Percentiles rank a stretch among this genome's conserved stretches.
Evolutionary conservation across 2,888 invertebrate genomes (phyloP).

Genomic region (Tryphoninae sp.): DNA sequence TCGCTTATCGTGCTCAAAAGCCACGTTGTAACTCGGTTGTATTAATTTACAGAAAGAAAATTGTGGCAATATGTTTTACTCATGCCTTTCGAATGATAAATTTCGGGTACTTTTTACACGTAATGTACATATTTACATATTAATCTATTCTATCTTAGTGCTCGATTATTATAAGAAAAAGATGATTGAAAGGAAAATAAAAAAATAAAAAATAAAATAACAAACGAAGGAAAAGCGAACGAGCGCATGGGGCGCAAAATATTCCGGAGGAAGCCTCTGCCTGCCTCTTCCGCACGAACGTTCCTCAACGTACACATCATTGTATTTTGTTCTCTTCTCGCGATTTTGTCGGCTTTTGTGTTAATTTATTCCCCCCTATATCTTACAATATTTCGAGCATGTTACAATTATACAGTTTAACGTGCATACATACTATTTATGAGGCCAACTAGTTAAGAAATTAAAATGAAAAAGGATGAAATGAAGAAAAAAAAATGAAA

Average conservation of each 20-base stretch:
- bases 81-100: no score
- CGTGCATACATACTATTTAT: constrained; percentile 68
- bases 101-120: no score
- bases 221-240: background rate
- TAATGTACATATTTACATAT: no score
- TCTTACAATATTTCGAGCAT: constrained; percentile 61
- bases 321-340: constrained; percentile 46
- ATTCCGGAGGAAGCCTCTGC: constrained; percentile 43
- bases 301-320: constrained; percentile 27
- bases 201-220: constrained; percentile 7
- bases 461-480: constrained; percentile 47
- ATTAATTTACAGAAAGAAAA: no score
- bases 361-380: constrained; percentile 63
- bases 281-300: constrained; percentile 38
- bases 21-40: no score
- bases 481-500: constrained; percentile 61
- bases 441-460: constrained; percentile 79
- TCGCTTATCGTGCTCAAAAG: no score
- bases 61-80: no score
- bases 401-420: constrained; percentile 70
- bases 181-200: background rate
- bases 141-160: constrained; percentile 9
- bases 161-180: constrained; percentile 30
- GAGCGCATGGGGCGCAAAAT: constrained; percentile 21
- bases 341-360: constrained; percentile 62